Evolutionary conservation across 1,140 invertebrate species (phyloP), one percentile per base, ranked within the genome.

Genomic region (Hyposmocoma kahamanoa): DNA sequence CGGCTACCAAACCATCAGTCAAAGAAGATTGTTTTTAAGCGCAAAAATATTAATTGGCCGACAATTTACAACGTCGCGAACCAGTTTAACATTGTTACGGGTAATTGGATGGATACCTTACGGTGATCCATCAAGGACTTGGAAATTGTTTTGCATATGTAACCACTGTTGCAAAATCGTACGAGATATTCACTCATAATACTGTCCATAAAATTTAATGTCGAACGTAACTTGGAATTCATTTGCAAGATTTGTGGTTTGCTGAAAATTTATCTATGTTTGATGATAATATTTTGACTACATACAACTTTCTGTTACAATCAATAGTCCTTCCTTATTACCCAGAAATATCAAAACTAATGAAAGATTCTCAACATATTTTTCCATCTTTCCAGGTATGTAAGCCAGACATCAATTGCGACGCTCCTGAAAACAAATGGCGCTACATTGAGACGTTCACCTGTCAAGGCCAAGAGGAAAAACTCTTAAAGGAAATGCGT

Each of bases 401-500:
- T 59, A 67, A 87, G 22, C 93, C 93, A 0, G 73, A 88, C 30
- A 78, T 93, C 36, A 78, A 91, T 59, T 93, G 92, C 56, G 65
- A 55, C 3, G 54, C 87, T 22, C 53, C 84, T 0, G 72, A 72
- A 18, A 90, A 92, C 72, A 84, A 82, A 19, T 88, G 90, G 67
- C 78, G 68, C 45, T 95, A 94, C 63, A 91, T 93, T 34, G 87
- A 87, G 39, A 62, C 90, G 22, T 94, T 91, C 62, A 84, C 60
- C 0, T 95, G 93, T 63, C 75, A 70, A 3, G 88, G 88, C 8
- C 61, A 83, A 54, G 69, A 87, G 30, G 54, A 56, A n/a, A 89
- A 87, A 50, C 73, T 90, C 32, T 64, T 93, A 50, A 93, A 93
- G 66, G 92, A 94, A 77, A 88, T 93, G 81, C 90, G 92, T 69